Evolutionary conservation across 53 echinoderm and acorn worm species (phyloP).

Genomic region (Paracentrotus lividus): DNA sequence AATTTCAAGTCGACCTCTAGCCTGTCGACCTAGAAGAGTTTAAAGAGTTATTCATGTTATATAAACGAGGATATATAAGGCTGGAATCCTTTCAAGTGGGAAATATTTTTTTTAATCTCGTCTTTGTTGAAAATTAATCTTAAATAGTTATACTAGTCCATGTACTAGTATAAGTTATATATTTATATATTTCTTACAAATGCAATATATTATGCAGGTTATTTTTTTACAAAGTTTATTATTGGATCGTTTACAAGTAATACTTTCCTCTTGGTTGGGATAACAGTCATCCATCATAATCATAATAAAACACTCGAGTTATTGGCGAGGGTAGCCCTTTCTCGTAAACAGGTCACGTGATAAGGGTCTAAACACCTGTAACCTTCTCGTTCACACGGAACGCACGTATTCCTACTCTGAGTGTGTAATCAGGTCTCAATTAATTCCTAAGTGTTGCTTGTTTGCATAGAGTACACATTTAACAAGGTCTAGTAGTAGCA

Average conservation of each 20-base stretch:
- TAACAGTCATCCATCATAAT: background rate
- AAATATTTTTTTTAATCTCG: no score
- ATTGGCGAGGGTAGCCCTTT: background rate
- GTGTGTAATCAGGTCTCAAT: background rate
- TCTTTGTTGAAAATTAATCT: no score
- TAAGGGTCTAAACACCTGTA: conserved; percentile 2
- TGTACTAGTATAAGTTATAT: no score
- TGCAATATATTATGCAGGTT: no score
- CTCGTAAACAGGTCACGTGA: background rate
- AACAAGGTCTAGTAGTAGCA: background rate
- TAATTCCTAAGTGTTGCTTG: background rate
- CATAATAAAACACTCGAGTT: background rate
- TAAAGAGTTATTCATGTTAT: no score
- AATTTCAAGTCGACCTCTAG: no score
- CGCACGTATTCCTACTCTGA: background rate
- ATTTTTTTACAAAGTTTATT: no score
- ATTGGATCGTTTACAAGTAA: background rate
- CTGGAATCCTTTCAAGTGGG: no score
- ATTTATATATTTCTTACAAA: no score
- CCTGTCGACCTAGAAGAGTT: no score
- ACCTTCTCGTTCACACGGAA: background rate
- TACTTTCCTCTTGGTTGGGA: background rate
- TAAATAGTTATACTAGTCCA: no score
- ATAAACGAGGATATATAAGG: no score
- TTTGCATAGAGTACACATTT: background rate